Base-by-base conservation (phyloP, 37 sponge, comb jelly and placozoan species). In the Spongilla lacustris region DNA sequence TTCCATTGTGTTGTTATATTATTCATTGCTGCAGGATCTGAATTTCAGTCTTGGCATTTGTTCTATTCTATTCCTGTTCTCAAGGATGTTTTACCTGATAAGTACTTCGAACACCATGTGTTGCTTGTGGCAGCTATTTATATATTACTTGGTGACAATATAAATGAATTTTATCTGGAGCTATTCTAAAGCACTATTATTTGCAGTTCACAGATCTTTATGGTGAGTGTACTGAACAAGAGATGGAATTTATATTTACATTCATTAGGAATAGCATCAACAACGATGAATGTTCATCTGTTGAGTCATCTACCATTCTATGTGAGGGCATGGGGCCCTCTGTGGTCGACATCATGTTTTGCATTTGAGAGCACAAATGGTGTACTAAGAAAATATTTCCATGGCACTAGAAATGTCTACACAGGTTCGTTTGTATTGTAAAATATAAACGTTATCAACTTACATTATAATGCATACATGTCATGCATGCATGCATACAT, bases 331-430 rank as follows among this genome's bases (percentile, higher is more conserved):
- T 79, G 80, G 80, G 80, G 80, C 5, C 80, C 80, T 26, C 33
- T 50, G n/a, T 79, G 80, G 80, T 27, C 80, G 5, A 48, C 36
- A n/a, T 79, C 80, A 66, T 50, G 50, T 4, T 79, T 79, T 66
- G 29, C 24, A 4, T 79, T 79, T 79, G 80, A 79, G 68, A 46
- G 67, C 19, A 2, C 23, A 8, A 37, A 79, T 66, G 80, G 80
- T 48, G 41, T 22, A 4, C 30, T 46, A 5, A 79, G 26, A 49
- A 48, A 29, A n/a, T 66, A 27, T 9, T 50, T 79, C 27, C 80
- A 79, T 79, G 58, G 67, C 2, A 79, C 38, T 10, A 46, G 27
- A 8, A 46, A 46, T 46, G 8, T 46, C n/a, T n/a, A n/a, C n/a
- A n/a, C n/a, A n/a, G n/a, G n/a, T n/a, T n/a, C n/a, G 46, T 46